Evolutionary conservation across 2,113 vertebrate species (phyloP).

Genomic region (Crotalus tigris): DNA sequence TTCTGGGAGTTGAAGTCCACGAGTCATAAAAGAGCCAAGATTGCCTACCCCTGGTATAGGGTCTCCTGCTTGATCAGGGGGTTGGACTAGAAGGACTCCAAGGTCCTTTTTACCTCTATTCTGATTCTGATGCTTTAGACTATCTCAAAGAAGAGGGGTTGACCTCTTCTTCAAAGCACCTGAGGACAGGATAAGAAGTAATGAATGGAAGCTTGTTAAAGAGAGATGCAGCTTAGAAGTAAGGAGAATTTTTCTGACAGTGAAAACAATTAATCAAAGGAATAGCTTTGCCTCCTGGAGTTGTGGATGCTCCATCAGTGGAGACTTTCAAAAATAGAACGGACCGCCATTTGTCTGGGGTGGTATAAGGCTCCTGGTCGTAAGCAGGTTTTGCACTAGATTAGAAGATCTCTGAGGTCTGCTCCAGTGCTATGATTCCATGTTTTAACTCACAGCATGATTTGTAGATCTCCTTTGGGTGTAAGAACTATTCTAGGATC

Average conservation of each 20-base stretch:
- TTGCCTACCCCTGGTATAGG: not conserved
- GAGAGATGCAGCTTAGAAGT: not conserved
- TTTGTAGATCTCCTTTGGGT: not conserved
- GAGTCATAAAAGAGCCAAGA: too few species aligned
- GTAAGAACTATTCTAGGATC: not conserved
- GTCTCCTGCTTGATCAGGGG: not conserved
- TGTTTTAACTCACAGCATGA: not conserved
- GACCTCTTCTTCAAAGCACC: too few species aligned
- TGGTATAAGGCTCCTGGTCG: not conserved
- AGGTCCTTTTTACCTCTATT: not conserved
- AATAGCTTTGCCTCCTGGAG: not conserved
- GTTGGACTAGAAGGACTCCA: not conserved
- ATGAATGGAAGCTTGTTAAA: not conserved
- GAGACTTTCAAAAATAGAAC: not conserved
- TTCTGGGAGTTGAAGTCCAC: too few species aligned
- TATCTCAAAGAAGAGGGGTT: not conserved
- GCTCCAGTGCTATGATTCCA: too few species aligned
- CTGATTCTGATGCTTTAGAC: not conserved
- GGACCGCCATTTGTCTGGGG: not conserved
- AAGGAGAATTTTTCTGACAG: not conserved
- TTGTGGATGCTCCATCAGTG: not conserved
- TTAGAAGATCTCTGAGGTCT: not conserved
- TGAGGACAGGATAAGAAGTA: not conserved
- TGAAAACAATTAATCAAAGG: not conserved
- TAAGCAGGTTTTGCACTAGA: not conserved